phyloP scores from a whole-genome alignment of 2,888 invertebrate genomes.

The Trachelus stipa region DNA sequence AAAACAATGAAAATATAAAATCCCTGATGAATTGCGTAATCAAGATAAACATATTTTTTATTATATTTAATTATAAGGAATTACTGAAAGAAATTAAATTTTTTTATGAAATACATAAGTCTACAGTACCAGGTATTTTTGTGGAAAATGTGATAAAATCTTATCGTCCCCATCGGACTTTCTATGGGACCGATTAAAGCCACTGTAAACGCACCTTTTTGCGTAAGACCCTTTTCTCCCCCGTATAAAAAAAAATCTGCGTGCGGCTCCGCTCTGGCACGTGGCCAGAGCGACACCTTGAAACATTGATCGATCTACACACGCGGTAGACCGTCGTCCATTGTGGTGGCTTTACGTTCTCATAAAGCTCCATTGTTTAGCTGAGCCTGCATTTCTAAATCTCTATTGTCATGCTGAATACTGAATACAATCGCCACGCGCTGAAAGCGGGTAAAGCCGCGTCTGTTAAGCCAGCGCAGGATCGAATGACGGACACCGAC shows the following conservation, averaged over 20 bases:
- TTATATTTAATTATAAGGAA: too few species aligned
- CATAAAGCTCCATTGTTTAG: slow-evolving; percentile 54
- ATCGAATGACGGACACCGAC: slow-evolving; percentile 2
- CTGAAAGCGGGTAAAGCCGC: slow-evolving; percentile 30
- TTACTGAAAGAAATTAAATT: too few species aligned
- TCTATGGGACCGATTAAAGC: too few species aligned
- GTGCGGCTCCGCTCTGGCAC: background rate
- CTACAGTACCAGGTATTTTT: too few species aligned
- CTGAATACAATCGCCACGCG: slow-evolving; percentile 42
- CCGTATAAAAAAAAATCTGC: background rate
- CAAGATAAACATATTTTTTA: too few species aligned
- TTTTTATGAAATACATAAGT: rapidly evolving
- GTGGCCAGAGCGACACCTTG: slow-evolving; percentile 26
- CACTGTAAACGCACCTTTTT: too few species aligned
- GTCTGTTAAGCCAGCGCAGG: background rate
- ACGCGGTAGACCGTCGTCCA: slow-evolving; percentile 30
- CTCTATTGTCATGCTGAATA: slow-evolving; percentile 48
- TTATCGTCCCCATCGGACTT: too few species aligned
- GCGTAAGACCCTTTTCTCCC: too few species aligned
- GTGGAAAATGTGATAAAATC: too few species aligned
- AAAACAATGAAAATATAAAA: too few species aligned
- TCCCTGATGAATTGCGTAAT: too few species aligned
- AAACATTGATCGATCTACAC: slow-evolving; percentile 44
- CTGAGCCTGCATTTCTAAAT: slow-evolving; percentile 51
- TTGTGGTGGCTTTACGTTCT: slow-evolving; percentile 49